Conservation (phyloP, 2,797 vertebrate species). For the Alauda arvensis region DNA sequence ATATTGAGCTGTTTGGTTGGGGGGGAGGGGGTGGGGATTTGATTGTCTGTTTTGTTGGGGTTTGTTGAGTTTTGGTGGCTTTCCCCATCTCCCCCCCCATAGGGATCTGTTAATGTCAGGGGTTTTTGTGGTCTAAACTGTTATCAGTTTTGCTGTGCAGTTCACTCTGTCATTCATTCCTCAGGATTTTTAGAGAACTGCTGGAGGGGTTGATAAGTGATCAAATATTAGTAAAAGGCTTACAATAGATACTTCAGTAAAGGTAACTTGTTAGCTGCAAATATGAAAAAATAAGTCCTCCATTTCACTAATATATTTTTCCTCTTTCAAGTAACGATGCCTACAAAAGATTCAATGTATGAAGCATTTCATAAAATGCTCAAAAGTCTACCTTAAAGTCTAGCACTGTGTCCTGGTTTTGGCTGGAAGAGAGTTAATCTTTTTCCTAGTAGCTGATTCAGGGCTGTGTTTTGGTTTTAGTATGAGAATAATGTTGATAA, state of each 20-base stretch:
- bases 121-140: not conserved
- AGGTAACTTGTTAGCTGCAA: not conserved
- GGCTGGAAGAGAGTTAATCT: not conserved
- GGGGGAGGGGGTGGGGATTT: not conserved
- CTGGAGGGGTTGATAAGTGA: not conserved
- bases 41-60: rapidly evolving
- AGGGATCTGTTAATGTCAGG: not conserved
- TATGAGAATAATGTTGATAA: not conserved
- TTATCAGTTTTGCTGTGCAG: not conserved
- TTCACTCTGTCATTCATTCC: not conserved
- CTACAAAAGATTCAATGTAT: not conserved
- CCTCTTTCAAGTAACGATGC: not conserved
- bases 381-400: not conserved
- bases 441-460: not conserved
- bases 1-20: not conserved
- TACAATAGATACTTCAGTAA: not conserved
- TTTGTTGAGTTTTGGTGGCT: not conserved
- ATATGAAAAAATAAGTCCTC: not conserved
- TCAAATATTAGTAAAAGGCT: not conserved
- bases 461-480: not conserved
- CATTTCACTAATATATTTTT: not conserved
- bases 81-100: too few species aligned
- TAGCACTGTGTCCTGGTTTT: not conserved
- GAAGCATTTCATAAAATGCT: not conserved
- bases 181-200: not conserved